Conservation (phyloP, 2,113 vertebrate genomes). For the Pholis gunnellus region DNA sequence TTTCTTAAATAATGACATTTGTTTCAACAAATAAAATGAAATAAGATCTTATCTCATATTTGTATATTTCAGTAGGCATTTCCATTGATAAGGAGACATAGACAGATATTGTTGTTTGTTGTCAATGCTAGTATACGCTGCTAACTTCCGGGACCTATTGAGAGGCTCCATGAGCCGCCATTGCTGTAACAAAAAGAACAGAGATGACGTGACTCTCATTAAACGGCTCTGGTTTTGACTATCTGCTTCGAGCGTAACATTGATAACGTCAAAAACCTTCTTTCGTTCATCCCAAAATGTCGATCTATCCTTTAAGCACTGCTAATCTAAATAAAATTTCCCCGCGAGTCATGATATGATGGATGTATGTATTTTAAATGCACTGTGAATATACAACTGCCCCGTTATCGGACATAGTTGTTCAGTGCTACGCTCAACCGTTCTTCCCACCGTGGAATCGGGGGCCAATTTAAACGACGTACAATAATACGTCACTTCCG, state of each 20-base stretch:
- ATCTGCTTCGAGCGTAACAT: no score
- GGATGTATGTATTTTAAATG: not conserved
- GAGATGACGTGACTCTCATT: not conserved
- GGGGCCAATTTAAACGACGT: not conserved
- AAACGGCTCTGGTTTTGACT: not conserved
- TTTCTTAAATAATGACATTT: no score
- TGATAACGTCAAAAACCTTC: not conserved
- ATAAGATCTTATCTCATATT: no score
- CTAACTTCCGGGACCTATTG: no score
- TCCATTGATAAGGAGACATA: no score
- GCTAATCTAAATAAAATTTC: not conserved
- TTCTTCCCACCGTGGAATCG: not conserved
- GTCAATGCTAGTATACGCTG: no score
- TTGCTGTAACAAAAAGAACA: not conserved
- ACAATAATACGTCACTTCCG: constrained; percentile 48
- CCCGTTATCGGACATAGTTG: not conserved
- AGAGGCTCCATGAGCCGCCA: no score
- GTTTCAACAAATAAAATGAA: no score
- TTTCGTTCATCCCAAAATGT: not conserved
- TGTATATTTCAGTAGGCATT: no score
- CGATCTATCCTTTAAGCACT: not conserved
- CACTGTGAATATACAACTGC: not conserved
- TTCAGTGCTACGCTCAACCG: not conserved
- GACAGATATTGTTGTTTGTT: no score
- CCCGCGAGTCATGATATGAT: not conserved